These are phyloP conservation scores for Cheilosia soror DNA, from an alignment of 2,888 invertebrate species.

Conservation along the genomic window DNA sequence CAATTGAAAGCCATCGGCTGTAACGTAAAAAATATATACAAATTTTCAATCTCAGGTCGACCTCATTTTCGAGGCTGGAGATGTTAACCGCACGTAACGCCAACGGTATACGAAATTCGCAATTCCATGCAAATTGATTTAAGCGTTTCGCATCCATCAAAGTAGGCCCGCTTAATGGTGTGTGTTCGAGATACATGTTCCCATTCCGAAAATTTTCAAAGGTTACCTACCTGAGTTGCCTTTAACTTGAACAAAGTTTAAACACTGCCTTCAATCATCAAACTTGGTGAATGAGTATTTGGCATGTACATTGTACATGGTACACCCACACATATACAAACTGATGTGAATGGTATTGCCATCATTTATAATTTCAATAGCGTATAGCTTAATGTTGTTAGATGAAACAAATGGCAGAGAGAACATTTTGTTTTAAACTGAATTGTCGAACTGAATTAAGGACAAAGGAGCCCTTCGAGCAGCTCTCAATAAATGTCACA, in stretches of 20 bases:
- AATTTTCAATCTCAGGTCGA: slow-evolving; percentile 5
- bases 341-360: neutral
- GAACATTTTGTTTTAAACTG: neutral
- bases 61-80: slow-evolving; percentile 14
- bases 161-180: slow-evolving; percentile 40
- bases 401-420: neutral
- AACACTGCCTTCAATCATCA: slow-evolving; percentile 25
- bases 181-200: slow-evolving; percentile 22
- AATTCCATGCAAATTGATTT: slow-evolving; percentile 61
- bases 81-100: slow-evolving; percentile 11
- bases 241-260: slow-evolving; percentile 6
- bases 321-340: neutral
- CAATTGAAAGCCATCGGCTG: slow-evolving; percentile 53
- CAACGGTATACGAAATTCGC: slow-evolving; percentile 18
- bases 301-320: neutral
- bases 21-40: slow-evolving; percentile 25
- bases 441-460: neutral
- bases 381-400: slow-evolving; percentile 1
- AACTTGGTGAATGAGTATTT: neutral
- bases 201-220: neutral
- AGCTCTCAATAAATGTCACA: slow-evolving; percentile 8
- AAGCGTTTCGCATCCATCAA: slow-evolving; percentile 59
- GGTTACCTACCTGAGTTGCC: slow-evolving; percentile 2
- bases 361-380: slow-evolving; percentile 33
- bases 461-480: neutral